A percentile compares a stretch with the other conserved stretches of the same genome.
phyloP scores from a whole-genome alignment of 2,888 invertebrate genomes.

The Dicyrtomina minuta region DNA sequence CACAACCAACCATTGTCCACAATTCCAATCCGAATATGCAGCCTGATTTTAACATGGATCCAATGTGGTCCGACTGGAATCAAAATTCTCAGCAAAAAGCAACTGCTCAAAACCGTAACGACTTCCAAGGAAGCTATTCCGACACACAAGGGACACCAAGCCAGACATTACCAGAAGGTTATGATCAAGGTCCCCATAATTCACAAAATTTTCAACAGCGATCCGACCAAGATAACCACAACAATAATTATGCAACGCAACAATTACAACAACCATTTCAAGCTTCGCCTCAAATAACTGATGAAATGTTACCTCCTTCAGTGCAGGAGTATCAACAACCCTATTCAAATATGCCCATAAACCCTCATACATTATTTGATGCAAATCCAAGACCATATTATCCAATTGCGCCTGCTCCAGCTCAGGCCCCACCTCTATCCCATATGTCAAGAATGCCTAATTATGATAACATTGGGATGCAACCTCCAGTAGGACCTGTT shows the following conservation, averaged over 20 bases:
- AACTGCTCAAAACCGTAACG: too few relatives aligned
- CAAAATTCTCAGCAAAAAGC: too few relatives aligned
- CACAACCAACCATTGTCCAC: neutral
- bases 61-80: slow-evolving; percentile 17
- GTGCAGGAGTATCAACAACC: neutral
- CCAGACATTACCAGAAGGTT: neutral
- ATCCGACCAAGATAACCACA: too few relatives aligned
- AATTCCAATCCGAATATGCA: too few relatives aligned
- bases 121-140: neutral
- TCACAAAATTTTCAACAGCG: slow-evolving; percentile 56
- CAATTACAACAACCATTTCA: slow-evolving; percentile 18
- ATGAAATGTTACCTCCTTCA: slow-evolving; percentile 24
- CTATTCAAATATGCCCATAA: slow-evolving; percentile 22
- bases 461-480: slow-evolving; percentile 31
- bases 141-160: slow-evolving; percentile 1
- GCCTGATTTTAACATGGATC: slow-evolving; percentile 7
- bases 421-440: too few relatives aligned
- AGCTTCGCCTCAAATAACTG: neutral
- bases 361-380: slow-evolving; percentile 12
- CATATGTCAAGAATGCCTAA: slow-evolving; percentile 1
- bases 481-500: slow-evolving; percentile 20
- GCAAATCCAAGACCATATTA: slow-evolving; percentile 18
- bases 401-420: neutral
- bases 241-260: too few relatives aligned
- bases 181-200: neutral